These are phyloP conservation scores for Chironex yamaguchii DNA, from an alignment of 30 jellyfish, hydroid and myxozoan genomes.

Conservation along the genomic window DNA sequence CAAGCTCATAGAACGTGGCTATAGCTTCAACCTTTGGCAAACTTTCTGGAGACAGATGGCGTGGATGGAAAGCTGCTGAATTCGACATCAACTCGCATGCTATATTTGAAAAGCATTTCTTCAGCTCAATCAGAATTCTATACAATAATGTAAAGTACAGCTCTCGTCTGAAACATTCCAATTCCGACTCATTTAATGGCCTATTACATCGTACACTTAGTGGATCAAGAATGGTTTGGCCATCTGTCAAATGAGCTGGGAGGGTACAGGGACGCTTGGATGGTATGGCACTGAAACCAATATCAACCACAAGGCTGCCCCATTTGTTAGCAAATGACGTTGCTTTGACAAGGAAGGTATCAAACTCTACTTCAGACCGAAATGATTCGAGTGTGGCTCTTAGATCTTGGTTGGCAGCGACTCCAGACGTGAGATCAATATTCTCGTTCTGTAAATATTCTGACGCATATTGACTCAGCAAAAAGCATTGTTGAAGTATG, in stretches of 20 bases:
- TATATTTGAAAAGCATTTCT: slow-evolving; percentile 38
- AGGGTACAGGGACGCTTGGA: slow-evolving; percentile 2
- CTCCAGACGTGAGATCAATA: slow-evolving; percentile 36
- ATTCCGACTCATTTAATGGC: slow-evolving; percentile 28
- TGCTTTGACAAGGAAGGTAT: slow-evolving; percentile 7
- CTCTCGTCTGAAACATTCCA: slow-evolving; percentile 58
- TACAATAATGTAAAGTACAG: slow-evolving; percentile 26
- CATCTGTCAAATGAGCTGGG: slow-evolving; percentile 37
- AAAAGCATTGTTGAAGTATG: too few species aligned
- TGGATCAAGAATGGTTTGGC: slow-evolving; percentile 36
- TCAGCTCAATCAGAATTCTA: slow-evolving; percentile 14
- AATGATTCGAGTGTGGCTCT: slow-evolving; percentile 22
- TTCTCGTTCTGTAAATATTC: too few species aligned
- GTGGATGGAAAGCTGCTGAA: slow-evolving; percentile 49
- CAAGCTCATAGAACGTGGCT: slow-evolving; percentile 17
- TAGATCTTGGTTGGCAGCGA: slow-evolving; percentile 17
- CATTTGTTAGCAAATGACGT: slow-evolving; percentile 16
- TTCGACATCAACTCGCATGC: slow-evolving; percentile 46
- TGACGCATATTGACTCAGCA: too few species aligned
- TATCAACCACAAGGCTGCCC: slow-evolving; percentile 1
- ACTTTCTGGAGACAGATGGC: slow-evolving; percentile 1
- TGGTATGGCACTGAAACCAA: too few species aligned
- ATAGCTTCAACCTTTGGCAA: neutral
- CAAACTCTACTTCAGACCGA: neutral
- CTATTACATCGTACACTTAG: slow-evolving; percentile 23